Conservation (phyloP, 2,797 vertebrate genomes). For the Mastacembelus armatus region DNA sequence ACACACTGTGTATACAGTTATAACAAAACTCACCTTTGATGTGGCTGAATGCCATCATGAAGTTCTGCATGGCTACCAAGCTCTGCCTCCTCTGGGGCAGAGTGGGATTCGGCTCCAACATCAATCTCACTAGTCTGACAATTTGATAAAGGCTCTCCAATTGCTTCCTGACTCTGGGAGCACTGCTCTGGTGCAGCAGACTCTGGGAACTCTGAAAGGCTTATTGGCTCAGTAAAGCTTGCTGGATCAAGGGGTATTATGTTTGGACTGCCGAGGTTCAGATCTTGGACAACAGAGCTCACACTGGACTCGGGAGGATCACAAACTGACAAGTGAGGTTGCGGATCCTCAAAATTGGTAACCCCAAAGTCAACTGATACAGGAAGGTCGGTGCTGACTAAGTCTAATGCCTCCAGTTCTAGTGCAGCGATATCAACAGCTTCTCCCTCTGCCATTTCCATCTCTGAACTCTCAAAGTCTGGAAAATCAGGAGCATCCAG, state of each 20-base stretch:
- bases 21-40: conserved; percentile 49
- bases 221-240: conserved; percentile 61
- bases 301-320: conserved; percentile 20
- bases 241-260: conserved; percentile 63
- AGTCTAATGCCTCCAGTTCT: conserved; percentile 62
- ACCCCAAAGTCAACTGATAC: conserved; percentile 3
- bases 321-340: conserved; percentile 20
- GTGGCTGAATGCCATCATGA: conserved; percentile 46
- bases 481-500: conserved; percentile 73
- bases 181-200: conserved; percentile 31
- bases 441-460: conserved; percentile 49
- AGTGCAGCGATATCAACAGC: conserved; percentile 62
- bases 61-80: conserved; percentile 5
- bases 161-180: conserved; percentile 45
- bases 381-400: conserved; percentile 39
- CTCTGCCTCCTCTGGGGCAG: conserved; percentile 45
- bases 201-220: conserved; percentile 55
- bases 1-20: neutral
- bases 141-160: conserved; percentile 13
- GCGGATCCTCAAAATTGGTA: conserved; percentile 23
- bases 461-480: conserved; percentile 72
- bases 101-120: conserved; percentile 42
- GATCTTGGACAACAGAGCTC: conserved; percentile 35
- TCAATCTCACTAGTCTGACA: conserved; percentile 47
- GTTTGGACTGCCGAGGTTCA: conserved; percentile 56